phyloP scores from a whole-genome alignment of 2,888 invertebrate species.

The Brachynemurus nebulosus region DNA sequence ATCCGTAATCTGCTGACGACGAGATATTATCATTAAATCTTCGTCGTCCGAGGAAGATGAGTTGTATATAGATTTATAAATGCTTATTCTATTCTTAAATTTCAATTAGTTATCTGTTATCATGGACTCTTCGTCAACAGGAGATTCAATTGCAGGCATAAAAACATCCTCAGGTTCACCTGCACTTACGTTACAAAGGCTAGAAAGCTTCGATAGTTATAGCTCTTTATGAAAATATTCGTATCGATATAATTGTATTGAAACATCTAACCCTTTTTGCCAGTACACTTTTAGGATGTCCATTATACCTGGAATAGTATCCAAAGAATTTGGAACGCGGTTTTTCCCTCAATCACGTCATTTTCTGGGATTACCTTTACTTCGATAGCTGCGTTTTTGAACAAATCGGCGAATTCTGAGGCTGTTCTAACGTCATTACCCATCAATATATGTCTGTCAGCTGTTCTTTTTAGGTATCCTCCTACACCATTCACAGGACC shows the following conservation, averaged over 20 bases:
- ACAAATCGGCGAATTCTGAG: slow-evolving; percentile 16
- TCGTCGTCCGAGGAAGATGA: slow-evolving; percentile 13
- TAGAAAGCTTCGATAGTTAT: slow-evolving; percentile 6
- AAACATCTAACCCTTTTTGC: slow-evolving; percentile 10
- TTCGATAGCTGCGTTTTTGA: no score
- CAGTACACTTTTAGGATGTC: slow-evolving; percentile 16
- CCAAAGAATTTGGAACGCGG: slow-evolving; percentile 13
- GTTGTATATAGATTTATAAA: slow-evolving; percentile 12
- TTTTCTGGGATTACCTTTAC: no score
- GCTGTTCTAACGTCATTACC: slow-evolving; percentile 17
- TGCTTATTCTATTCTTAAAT: slow-evolving; percentile 9
- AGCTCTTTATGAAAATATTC: slow-evolving; percentile 11
- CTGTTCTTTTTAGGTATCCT: slow-evolving; percentile 11
- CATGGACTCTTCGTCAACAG: slow-evolving; percentile 8
- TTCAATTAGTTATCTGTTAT: slow-evolving; percentile 8
- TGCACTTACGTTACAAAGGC: background rate
- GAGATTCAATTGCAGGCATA: slow-evolving; percentile 7
- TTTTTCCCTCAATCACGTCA: slow-evolving; percentile 9
- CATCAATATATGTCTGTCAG: slow-evolving; percentile 16
- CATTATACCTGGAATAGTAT: slow-evolving; percentile 18
- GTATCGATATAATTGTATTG: slow-evolving; percentile 8
- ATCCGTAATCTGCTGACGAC: slow-evolving; percentile 7
- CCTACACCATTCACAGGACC: slow-evolving; percentile 12
- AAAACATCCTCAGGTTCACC: slow-evolving; percentile 4
- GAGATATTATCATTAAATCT: slow-evolving; percentile 12